Evolutionary conservation across 2,797 vertebrate genomes (phyloP).

Genomic region (Crenuchus spilurus): DNA sequence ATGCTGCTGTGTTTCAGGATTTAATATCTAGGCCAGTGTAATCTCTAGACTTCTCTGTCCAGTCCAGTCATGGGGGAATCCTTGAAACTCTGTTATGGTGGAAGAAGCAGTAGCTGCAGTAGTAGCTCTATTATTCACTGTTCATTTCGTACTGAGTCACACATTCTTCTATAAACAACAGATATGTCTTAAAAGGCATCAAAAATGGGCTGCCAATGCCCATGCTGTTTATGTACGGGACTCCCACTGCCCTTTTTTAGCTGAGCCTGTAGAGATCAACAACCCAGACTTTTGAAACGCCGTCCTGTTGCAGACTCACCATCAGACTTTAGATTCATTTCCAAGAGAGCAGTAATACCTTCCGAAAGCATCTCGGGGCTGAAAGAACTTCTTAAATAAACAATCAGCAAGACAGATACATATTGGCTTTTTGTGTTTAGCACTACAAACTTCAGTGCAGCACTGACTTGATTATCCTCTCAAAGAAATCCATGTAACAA

Average conservation of each 20-base stretch:
- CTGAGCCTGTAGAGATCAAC: not conserved
- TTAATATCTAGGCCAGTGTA: slow-evolving; percentile 34
- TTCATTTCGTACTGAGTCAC: slow-evolving; percentile 46
- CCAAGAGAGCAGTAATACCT: not conserved
- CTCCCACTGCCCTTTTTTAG: not conserved
- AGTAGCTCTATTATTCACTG: slow-evolving; percentile 32
- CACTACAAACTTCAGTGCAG: not conserved
- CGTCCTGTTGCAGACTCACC: not conserved
- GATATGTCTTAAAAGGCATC: slow-evolving; percentile 27
- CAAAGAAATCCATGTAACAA: slow-evolving; percentile 9
- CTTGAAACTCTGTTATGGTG: slow-evolving; percentile 16
- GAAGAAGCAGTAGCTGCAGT: slow-evolving; percentile 15
- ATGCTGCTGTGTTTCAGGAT: not conserved
- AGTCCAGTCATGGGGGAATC: slow-evolving; percentile 38
- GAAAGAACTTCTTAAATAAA: not conserved
- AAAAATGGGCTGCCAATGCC: slow-evolving; percentile 41
- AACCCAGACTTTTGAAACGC: not conserved
- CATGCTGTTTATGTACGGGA: slow-evolving; percentile 28
- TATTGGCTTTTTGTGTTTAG: not conserved
- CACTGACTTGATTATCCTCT: slow-evolving; percentile 9
- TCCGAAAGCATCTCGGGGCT: not conserved
- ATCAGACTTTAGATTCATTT: not conserved
- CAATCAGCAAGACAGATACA: not conserved
- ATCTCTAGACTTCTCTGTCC: not conserved
- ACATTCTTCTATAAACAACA: slow-evolving; percentile 35